Evolutionary conservation across 2,113 vertebrate species (phyloP), one percentile per base, ranked within the genome.

Genomic region (Ceuthmochares aereus): DNA sequence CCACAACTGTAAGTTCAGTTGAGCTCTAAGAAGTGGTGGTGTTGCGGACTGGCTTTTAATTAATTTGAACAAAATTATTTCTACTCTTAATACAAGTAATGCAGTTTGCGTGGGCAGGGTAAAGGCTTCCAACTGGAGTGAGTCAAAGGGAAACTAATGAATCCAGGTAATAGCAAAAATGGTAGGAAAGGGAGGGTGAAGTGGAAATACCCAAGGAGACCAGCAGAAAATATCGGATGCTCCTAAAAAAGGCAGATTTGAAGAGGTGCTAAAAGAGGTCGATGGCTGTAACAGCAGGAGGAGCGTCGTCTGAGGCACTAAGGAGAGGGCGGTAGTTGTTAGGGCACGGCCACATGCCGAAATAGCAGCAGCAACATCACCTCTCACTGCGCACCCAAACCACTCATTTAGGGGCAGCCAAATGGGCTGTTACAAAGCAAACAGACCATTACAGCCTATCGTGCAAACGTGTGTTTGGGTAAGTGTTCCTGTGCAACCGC

Each of bases 401-500:
- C 68, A 47, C 40, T 4, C 95, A 34, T 88, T 93, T 26, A 43
- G 67, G 82, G 91, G 52, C 51, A 85, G 80, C 87, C 86, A 85
- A 95, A 92, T 68, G 92, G 85, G 37, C 77, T 75, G 32, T 72
- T 76, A 62, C 63, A 66, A 73, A 90, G 74, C 78, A 91, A 94
- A 90, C 56, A 90, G 67, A 45, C 43, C 52, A 47, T 92, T 75
- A 54, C 59, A 67, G 92, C 20, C 91, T 82, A 27, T 19, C 89
- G 80, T 67, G 58, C 63, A 92, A 94, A 85, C 84, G 17, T 34
- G 29, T 87, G 90, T 49, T 91, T 92, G 89, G 67, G 27, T 77
- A 56, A 91, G 83, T 27, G 51, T 37, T 74, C 90, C 69, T 80
- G 55, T 45, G 85, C 47, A n/a, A 45, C 27, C 32, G 43, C 1